Conservation (phyloP, 2,888 invertebrate species). For the Dichetophora obliterata region DNA sequence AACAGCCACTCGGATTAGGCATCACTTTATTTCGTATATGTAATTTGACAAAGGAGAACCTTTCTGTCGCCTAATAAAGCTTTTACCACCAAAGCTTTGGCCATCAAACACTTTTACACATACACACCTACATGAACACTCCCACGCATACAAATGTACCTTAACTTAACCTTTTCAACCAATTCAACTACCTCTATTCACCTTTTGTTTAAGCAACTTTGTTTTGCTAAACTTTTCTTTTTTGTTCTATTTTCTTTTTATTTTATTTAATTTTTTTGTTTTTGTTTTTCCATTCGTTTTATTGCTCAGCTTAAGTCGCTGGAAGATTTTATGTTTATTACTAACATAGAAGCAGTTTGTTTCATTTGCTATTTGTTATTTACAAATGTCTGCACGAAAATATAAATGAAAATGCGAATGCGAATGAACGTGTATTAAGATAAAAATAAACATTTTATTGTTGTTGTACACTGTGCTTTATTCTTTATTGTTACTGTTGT, state of each 20-base stretch:
- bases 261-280: too few species aligned
- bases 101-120: neutral
- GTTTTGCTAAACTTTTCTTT: neutral
- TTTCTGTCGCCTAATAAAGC: too few species aligned
- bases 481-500: neutral
- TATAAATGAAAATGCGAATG: neutral
- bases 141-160: neutral
- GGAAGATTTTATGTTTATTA: conserved; percentile 21
- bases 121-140: neutral
- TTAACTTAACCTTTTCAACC: neutral
- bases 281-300: too few species aligned
- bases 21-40: neutral
- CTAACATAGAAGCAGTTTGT: conserved; percentile 1
- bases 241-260: neutral
- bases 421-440: neutral
- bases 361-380: conserved; percentile 24
- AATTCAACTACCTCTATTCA: neutral
- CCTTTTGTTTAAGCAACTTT: too few species aligned
- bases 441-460: conserved; percentile 15
- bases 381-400: conserved; percentile 19
- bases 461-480: neutral
- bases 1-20: neutral
- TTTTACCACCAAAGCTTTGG: neutral
- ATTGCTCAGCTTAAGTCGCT: neutral
- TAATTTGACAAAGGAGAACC: too few species aligned